phyloP scores from a whole-genome alignment of 2,113 vertebrate species.

The Phainopepla nitens region DNA sequence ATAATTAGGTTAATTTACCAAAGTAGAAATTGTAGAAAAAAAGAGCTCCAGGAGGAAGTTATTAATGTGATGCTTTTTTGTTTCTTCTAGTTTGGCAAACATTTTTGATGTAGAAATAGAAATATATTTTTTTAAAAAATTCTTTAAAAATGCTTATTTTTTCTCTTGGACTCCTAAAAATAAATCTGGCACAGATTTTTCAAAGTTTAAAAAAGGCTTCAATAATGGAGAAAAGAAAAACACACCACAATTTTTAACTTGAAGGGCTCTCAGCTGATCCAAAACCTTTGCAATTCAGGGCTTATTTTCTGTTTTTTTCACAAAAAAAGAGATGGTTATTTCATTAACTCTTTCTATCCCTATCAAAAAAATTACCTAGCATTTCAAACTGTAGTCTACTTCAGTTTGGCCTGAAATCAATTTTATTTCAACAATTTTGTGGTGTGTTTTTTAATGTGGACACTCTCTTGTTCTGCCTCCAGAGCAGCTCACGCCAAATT shows the following conservation, averaged over 20 bases:
- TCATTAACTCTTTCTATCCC: neutral
- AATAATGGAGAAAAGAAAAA: neutral
- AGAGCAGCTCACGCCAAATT: neutral
- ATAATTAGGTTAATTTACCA: neutral
- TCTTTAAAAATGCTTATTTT: neutral
- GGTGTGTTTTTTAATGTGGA: neutral
- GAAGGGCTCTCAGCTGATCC: neutral
- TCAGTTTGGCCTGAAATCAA: neutral
- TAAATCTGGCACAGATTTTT: neutral
- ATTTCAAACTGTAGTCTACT: neutral
- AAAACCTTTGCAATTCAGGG: neutral
- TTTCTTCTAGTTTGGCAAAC: neutral
- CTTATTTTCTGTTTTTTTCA: neutral
- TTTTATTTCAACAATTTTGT: neutral
- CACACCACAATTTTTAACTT: neutral
- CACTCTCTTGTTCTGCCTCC: neutral
- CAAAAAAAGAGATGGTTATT: rapidly evolving
- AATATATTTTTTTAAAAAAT: neutral
- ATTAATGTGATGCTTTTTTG: neutral
- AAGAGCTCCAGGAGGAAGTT: neutral
- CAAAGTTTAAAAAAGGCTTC: neutral
- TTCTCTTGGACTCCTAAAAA: neutral
- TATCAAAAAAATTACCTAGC: neutral
- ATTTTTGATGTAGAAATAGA: neutral
- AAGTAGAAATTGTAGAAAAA: neutral